phyloP scores from a whole-genome alignment of 2,797 vertebrate genomes.

The Oreonectes daqikongensis region DNA sequence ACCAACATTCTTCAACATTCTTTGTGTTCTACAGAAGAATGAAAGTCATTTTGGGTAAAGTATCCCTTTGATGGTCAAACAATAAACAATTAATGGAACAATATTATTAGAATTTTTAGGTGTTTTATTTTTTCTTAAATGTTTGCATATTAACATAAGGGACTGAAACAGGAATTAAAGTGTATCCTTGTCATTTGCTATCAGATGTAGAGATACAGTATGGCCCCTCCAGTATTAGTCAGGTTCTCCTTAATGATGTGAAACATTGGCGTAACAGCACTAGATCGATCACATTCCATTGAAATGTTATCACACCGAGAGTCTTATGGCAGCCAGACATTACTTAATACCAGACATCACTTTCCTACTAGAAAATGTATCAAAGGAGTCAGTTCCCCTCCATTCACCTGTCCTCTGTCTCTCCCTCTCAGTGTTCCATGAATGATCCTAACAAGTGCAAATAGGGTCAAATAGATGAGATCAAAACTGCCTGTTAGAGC shows the following conservation, averaged over 20 bases:
- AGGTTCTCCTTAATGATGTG: not conserved
- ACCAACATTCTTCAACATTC: no score
- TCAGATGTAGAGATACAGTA: not conserved
- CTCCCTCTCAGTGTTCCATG: slow-evolving; percentile 24
- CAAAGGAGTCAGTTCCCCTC: slow-evolving; percentile 28
- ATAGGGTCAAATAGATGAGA: slow-evolving; percentile 42
- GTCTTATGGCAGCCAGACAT: slow-evolving; percentile 29
- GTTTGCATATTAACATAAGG: not conserved
- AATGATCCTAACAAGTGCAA: slow-evolving; percentile 47
- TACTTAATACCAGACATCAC: slow-evolving; percentile 41
- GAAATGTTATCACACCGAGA: slow-evolving; percentile 29
- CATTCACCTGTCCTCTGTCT: slow-evolving; percentile 7
- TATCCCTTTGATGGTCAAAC: not conserved
- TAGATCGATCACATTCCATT: slow-evolving; percentile 10
- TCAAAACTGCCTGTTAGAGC: slow-evolving; percentile 37
- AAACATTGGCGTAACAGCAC: not conserved
- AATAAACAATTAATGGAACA: no score
- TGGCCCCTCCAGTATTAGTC: not conserved
- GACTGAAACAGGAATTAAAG: not conserved
- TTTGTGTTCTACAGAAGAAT: no score
- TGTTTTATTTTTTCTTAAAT: not conserved
- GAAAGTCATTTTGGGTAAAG: no score
- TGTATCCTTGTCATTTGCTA: not conserved
- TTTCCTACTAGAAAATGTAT: slow-evolving; percentile 39
- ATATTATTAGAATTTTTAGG: no score